phyloP scores from a whole-genome alignment of 1,140 invertebrate species.

The Mesaphorura yosii region DNA sequence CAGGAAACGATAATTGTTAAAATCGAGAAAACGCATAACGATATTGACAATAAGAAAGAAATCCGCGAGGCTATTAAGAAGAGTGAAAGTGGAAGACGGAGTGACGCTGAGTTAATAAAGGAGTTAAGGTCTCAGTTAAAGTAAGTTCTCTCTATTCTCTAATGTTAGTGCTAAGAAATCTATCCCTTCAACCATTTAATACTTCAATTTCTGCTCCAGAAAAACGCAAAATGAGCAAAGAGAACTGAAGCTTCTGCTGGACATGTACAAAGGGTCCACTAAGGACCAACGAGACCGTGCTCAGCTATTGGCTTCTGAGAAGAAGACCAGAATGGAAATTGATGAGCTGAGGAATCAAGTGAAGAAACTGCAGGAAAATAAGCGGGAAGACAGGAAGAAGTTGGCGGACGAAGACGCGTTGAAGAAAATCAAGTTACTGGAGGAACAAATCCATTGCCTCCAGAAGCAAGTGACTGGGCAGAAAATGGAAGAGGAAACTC shows the following conservation, averaged over 20 bases:
- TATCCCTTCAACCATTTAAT: too few species aligned
- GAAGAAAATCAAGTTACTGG: slow-evolving; percentile 85
- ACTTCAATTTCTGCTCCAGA: too few species aligned
- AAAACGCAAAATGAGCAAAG: slow-evolving; percentile 36
- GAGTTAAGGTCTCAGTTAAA: too few species aligned
- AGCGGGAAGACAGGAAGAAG: slow-evolving; percentile 81
- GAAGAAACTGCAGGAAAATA: slow-evolving; percentile 77
- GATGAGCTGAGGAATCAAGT: slow-evolving; percentile 76
- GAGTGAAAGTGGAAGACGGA: too few species aligned
- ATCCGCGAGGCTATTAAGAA: too few species aligned
- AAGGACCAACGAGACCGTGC: slow-evolving; percentile 94
- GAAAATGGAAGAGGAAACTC: slow-evolving; percentile 80
- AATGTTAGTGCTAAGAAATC: too few species aligned
- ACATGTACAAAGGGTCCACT: slow-evolving; percentile 93
- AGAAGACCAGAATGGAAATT: slow-evolving; percentile 74
- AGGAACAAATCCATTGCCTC: slow-evolving; percentile 59
- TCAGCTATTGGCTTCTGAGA: slow-evolving; percentile 87
- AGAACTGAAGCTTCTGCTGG: slow-evolving; percentile 77
- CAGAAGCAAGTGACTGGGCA: slow-evolving; percentile 42
- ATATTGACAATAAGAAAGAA: too few species aligned
- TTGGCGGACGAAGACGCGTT: slow-evolving; percentile 89
- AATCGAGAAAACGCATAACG: too few species aligned
- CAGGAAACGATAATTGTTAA: too few species aligned
- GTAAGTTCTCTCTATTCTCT: too few species aligned
- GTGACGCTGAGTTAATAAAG: too few species aligned